Base-by-base conservation (phyloP, 92 coral and sea anemone species). In the Zoanthus solanderi region DNA sequence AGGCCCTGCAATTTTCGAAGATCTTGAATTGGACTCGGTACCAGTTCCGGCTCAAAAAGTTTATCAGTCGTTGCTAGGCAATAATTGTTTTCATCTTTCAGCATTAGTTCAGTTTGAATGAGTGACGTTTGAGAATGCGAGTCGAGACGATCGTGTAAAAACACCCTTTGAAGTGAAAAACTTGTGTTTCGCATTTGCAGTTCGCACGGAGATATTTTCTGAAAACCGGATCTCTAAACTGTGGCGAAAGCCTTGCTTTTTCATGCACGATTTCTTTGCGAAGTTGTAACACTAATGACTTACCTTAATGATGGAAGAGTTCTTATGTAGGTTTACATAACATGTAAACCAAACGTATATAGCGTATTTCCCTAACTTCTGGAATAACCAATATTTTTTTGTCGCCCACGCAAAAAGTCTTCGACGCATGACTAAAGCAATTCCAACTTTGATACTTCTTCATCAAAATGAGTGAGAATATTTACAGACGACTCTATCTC, bases 11-110 rank as follows among this genome's bases (percentile, higher is more conserved):
- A 18, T 17, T 63, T 53, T 17, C n/a, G 84, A n/a, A 61, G 15
- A 44, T 23, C 16, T 44, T 56, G 72, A 79, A 11, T 37, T 2
- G 47, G 15, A 15, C 84, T 61, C 37, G 61, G 71, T 28, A 29
- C 83, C 71, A 80, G 85, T 47, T 67, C 63, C 74, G 2, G 85
- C 75, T 81, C 85, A 28, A 18, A 18, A 81, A 16, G 63, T 50
- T 45, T 28, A 61, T 81, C 75, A 81, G 1, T 63, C 31, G 85
- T 81, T 81, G 85, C 85, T 81, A 44, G 47, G 76, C 85, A 81
- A 81, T 76, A 47, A 28, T 18, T 66, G 75, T 67, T 46, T 81
- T 47, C 85, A 81, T 81, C 85, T 45, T 57, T 81, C 85, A 65
- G 85, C 85, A 81, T 81, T 56, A 45, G 65, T 37, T 54, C 85